phyloP scores from a whole-genome alignment of 2,888 invertebrate species.

The Schizaphis graminum region DNA sequence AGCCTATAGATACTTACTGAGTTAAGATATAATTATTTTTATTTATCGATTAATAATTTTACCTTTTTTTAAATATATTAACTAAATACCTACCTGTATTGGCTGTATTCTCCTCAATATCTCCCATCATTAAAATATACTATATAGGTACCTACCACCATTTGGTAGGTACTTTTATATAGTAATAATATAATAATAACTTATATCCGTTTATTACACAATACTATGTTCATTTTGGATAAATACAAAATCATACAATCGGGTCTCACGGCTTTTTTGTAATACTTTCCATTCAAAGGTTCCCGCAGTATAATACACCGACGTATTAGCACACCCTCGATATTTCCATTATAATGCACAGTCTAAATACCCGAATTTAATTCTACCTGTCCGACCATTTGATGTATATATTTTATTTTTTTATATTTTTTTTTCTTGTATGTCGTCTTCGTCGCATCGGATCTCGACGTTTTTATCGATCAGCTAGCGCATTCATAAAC shows the following conservation, averaged over 20 bases:
- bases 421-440: neutral
- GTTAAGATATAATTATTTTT: neutral
- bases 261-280: slow-evolving; percentile 59
- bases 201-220: slow-evolving; percentile 5
- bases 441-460: neutral
- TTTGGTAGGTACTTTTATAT: slow-evolving; percentile 1
- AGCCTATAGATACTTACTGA: neutral
- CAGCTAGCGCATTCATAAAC: slow-evolving; percentile 37
- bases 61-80: neutral
- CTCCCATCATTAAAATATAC: neutral
- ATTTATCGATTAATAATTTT: neutral
- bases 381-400: slow-evolving; percentile 37
- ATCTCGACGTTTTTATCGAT: slow-evolving; percentile 27
- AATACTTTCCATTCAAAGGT: slow-evolving; percentile 53
- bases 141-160: neutral
- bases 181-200: slow-evolving; percentile 24
- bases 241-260: slow-evolving; percentile 29
- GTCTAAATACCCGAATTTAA: slow-evolving; percentile 57
- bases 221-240: slow-evolving; percentile 18
- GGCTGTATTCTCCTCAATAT: neutral
- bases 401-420: neutral
- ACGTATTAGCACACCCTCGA: slow-evolving; percentile 53
- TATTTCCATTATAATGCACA: slow-evolving; percentile 59
- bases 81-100: neutral
- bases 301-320: slow-evolving; percentile 20